phyloP scores from a whole-genome alignment of 2,888 invertebrate genomes.

The Muscina levida region DNA sequence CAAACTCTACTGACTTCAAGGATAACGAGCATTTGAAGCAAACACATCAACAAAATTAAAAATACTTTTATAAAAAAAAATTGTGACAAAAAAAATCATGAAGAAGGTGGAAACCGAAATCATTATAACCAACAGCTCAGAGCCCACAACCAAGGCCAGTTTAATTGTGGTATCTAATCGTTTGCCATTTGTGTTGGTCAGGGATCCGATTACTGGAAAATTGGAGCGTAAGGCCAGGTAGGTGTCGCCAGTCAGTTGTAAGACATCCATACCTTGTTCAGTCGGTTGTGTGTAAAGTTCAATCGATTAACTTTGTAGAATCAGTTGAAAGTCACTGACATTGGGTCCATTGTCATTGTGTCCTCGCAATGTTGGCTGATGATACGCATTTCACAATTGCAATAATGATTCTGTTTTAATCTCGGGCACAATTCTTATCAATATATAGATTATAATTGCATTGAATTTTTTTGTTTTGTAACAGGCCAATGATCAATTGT shows the following conservation, averaged over 20 bases:
- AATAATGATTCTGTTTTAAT: slow-evolving; percentile 37
- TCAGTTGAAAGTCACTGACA: slow-evolving; percentile 56
- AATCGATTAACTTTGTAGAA: slow-evolving; percentile 27
- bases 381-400: slow-evolving; percentile 22
- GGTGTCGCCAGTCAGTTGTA: slow-evolving; percentile 70
- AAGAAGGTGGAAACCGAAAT: slow-evolving; percentile 79
- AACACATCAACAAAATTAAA: slow-evolving; percentile 19
- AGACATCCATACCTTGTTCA: not conserved
- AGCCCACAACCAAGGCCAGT: slow-evolving; percentile 82
- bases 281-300: not conserved
- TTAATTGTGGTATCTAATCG: slow-evolving; percentile 96
- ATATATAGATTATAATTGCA: slow-evolving; percentile 27
- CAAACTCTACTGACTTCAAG: not conserved
- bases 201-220: slow-evolving; percentile 86
- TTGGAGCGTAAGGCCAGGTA: slow-evolving; percentile 92
- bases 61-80: not conserved
- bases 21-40: slow-evolving; percentile 44
- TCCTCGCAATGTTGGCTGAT: slow-evolving; percentile 45
- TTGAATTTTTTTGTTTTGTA: slow-evolving; percentile 24
- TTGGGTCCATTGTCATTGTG: slow-evolving; percentile 62
- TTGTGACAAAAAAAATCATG: slow-evolving; percentile 12
- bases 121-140: slow-evolving; percentile 75
- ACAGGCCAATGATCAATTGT: slow-evolving; percentile 17
- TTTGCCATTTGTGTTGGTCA: slow-evolving; percentile 91
- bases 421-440: slow-evolving; percentile 57